phyloP scores from a whole-genome alignment of 2,888 invertebrate species.

The Diachrysia chrysitis region DNA sequence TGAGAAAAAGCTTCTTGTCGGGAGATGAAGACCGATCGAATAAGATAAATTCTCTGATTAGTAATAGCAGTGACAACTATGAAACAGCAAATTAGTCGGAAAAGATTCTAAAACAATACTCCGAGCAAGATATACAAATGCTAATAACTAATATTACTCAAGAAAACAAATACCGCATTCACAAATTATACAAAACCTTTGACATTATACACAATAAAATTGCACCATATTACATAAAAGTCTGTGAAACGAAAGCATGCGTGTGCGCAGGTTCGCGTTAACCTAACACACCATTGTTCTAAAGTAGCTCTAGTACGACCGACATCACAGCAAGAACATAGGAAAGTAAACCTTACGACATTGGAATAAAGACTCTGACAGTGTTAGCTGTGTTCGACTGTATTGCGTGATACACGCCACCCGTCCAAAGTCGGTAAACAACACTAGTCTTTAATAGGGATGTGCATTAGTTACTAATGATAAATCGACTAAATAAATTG shows the following conservation, averaged over 20 bases:
- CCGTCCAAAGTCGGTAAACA: slow-evolving; percentile 74
- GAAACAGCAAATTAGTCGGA: not conserved
- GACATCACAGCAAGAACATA: not conserved
- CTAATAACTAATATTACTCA: slow-evolving; percentile 38
- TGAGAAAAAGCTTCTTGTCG: not conserved
- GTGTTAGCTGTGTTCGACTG: slow-evolving; percentile 37
- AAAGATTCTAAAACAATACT: slow-evolving; percentile 9
- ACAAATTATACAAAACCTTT: slow-evolving; percentile 49
- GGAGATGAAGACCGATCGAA: not conserved
- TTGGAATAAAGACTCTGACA: not conserved
- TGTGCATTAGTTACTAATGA: slow-evolving; percentile 55
- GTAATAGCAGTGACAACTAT: not conserved
- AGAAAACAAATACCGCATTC: slow-evolving; percentile 34
- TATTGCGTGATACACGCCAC: slow-evolving; percentile 69
- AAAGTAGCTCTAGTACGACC: slow-evolving; percentile 41
- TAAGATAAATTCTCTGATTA: not conserved
- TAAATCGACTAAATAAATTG: slow-evolving; percentile 44
- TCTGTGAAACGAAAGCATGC: slow-evolving; percentile 63
- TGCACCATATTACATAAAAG: slow-evolving; percentile 57
- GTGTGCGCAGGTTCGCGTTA: slow-evolving; percentile 62
- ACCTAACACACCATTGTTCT: slow-evolving; percentile 71
- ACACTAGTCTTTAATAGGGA: slow-evolving; percentile 67
- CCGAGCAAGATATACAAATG: slow-evolving; percentile 7
- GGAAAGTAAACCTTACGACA: not conserved
- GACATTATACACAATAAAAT: slow-evolving; percentile 57